Conservation (phyloP, 1,140 invertebrate species). For the Pseudachorutes palmiensis region DNA sequence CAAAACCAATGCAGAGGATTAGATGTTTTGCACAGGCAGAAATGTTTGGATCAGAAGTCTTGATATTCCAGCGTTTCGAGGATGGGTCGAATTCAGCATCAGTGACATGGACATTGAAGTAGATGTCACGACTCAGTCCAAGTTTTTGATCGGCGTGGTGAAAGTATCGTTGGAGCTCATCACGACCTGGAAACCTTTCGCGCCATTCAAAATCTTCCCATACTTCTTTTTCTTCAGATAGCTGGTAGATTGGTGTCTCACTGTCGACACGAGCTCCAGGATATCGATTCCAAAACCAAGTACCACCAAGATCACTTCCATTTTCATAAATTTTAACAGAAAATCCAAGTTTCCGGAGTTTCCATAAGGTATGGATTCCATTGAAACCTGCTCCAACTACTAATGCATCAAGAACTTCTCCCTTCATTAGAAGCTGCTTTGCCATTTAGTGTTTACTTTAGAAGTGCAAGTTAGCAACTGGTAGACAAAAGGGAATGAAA, state of each 20-base stretch:
- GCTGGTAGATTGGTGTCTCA: constrained; percentile 14
- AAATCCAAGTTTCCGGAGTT: constrained; percentile 14
- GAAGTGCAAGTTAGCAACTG: too few species aligned
- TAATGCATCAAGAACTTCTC: background rate
- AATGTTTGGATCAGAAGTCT: background rate
- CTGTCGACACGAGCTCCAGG: constrained; percentile 19
- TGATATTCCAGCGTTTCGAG: background rate
- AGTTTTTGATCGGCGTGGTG: constrained; percentile 6
- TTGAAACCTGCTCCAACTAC: constrained; percentile 16
- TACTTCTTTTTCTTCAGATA: background rate
- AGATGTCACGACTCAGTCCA: constrained; percentile 2
- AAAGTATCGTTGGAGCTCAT: constrained; percentile 15
- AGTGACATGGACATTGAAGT: constrained; percentile 13
- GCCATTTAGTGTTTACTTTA: too few species aligned
- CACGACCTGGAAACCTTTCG: constrained; percentile 1
- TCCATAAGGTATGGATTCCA: constrained; percentile 6
- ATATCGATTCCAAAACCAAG: constrained; percentile 22
- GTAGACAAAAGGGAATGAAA: too few species aligned
- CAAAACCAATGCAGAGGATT: constrained; percentile 15
- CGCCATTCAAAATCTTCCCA: constrained; percentile 17
- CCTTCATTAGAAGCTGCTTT: background rate
- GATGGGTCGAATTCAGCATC: background rate
- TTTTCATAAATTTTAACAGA: constrained; percentile 15
- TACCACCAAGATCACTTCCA: constrained; percentile 14
- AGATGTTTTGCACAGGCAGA: background rate